These are phyloP conservation scores for Salvelinus alpinus DNA, from an alignment of 2,113 vertebrate species.

Conservation along the genomic window DNA sequence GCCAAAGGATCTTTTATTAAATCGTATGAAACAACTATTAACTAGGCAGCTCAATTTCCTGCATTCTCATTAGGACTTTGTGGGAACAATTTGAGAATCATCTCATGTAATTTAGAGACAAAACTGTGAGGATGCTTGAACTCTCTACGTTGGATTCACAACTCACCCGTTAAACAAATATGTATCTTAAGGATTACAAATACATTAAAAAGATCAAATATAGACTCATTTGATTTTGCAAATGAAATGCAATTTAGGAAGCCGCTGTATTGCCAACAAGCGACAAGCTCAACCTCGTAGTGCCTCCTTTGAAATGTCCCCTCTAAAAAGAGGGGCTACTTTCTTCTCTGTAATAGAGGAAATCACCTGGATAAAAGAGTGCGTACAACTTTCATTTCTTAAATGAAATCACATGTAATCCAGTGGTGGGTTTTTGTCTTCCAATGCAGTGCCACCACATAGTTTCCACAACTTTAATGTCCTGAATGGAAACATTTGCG, in stretches of 20 bases:
- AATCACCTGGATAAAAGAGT: slow-evolving; percentile 66
- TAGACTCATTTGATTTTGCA: too few relatives aligned
- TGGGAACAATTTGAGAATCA: neutral
- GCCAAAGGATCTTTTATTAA: slow-evolving; percentile 66
- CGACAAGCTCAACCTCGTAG: too few relatives aligned
- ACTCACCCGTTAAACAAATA: too few relatives aligned
- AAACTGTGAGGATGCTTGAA: neutral
- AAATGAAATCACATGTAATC: slow-evolving; percentile 61
- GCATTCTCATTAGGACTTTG: slow-evolving; percentile 59
- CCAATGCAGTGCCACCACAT: slow-evolving; percentile 26
- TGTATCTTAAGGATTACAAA: too few relatives aligned
- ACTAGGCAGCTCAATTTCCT: slow-evolving; percentile 47
- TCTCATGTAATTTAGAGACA: slow-evolving; percentile 38
- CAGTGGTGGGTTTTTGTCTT: slow-evolving; percentile 41
- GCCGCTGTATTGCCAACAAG: neutral
- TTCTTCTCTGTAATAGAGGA: slow-evolving; percentile 33
- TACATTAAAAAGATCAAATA: too few relatives aligned
- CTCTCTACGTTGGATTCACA: neutral
- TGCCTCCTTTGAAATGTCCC: neutral
- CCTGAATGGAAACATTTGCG: slow-evolving; percentile 59
- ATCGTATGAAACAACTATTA: slow-evolving; percentile 19
- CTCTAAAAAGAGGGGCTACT: too few relatives aligned
- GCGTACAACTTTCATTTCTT: slow-evolving; percentile 54
- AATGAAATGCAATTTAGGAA: neutral
- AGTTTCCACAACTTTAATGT: slow-evolving; percentile 52